Percentiles rank a stretch among this genome's conserved stretches.
phyloP scores from a whole-genome alignment of 2,797 vertebrate genomes.

The Discoglossus pictus region DNA sequence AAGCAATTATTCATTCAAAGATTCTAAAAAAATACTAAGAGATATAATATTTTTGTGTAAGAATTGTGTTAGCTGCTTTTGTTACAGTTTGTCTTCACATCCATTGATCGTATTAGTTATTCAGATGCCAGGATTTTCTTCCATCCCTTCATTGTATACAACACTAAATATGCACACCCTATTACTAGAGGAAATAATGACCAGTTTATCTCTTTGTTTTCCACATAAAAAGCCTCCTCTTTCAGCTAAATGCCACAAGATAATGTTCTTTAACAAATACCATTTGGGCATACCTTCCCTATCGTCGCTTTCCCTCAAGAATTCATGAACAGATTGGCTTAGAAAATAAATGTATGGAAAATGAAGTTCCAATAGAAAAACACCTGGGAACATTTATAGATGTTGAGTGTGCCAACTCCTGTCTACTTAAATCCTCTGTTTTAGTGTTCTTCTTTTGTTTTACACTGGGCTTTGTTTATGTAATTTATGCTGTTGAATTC shows the following conservation, averaged over 20 bases:
- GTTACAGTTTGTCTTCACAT: no score
- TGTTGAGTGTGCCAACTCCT: conserved; percentile 17
- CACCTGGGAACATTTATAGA: conserved; percentile 54
- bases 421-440: neutral
- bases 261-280: conserved; percentile 40
- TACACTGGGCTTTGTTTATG: neutral
- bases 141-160: neutral
- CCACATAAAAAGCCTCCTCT: conserved; percentile 54
- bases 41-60: neutral
- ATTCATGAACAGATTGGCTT: conserved; percentile 20
- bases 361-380: conserved; percentile 26
- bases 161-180: conserved; percentile 46
- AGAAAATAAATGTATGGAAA: conserved; percentile 42
- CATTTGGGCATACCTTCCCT: conserved; percentile 33
- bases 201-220: conserved; percentile 51
- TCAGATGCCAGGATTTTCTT: neutral
- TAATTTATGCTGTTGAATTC: neutral
- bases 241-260: conserved; percentile 49
- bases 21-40: neutral
- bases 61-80: neutral
- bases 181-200: conserved; percentile 42
- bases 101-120: neutral
- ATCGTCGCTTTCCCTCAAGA: neutral
- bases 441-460: neutral
- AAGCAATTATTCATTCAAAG: neutral